A percentile compares a stretch with the other conserved stretches of the same genome.
phyloP scores from a whole-genome alignment of 2,888 invertebrate species.

The Arenicola marina region DNA sequence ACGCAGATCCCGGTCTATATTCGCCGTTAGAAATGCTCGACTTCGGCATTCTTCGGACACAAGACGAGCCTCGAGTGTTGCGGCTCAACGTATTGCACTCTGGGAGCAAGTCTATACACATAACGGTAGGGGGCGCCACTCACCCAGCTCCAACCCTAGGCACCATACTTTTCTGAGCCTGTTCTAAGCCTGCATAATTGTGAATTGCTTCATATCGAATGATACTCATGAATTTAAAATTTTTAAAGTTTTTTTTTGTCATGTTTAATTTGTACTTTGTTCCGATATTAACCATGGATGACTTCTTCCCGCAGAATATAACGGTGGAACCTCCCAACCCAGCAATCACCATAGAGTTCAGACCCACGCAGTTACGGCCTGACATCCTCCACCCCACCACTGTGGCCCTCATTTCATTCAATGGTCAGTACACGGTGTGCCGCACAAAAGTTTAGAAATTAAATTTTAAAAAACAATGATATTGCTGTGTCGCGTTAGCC shows the following conservation, averaged over 20 bases:
- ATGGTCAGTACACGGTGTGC: constrained; percentile 18
- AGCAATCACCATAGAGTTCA: constrained; percentile 72
- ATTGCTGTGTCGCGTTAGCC: too few relatives aligned
- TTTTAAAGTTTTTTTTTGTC: too few relatives aligned
- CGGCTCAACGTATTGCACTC: constrained; percentile 74
- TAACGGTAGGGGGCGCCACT: constrained; percentile 65
- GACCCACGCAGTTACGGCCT: constrained; percentile 71
- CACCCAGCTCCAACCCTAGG: too few relatives aligned
- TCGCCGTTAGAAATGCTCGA: constrained; percentile 78
- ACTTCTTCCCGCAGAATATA: constrained; percentile 57
- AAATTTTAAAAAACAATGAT: too few relatives aligned
- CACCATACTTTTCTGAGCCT: too few relatives aligned
- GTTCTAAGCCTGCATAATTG: too few relatives aligned
- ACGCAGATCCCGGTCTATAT: constrained; percentile 72
- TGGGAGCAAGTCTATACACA: constrained; percentile 70
- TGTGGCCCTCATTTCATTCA: constrained; percentile 73
- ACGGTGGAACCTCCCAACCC: constrained; percentile 68
- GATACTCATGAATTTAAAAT: too few relatives aligned
- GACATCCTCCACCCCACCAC: constrained; percentile 68
- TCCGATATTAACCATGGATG: too few relatives aligned
- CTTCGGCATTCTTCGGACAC: constrained; percentile 79
- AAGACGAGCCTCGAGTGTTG: constrained; percentile 69
- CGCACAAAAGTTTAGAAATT: too few relatives aligned
- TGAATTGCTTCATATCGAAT: too few relatives aligned
- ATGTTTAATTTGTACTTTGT: too few relatives aligned